Evolutionary conservation across 2,797 vertebrate genomes (phyloP), one percentile per base, ranked within the genome.

Genomic region (Parotocinclus haroldoi): DNA sequence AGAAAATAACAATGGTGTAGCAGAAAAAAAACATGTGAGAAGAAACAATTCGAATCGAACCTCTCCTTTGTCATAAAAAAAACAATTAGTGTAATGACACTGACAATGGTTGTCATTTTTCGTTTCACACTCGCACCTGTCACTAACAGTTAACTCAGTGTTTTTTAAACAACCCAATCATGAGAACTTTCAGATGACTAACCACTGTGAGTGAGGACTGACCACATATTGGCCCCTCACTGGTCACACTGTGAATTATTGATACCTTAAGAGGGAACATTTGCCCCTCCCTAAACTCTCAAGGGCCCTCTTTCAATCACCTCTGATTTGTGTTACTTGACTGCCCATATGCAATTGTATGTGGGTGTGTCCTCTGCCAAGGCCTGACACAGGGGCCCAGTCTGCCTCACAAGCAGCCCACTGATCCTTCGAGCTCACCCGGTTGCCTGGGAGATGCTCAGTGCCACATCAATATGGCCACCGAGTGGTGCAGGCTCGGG

Each of bases 281-380:
- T 82, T 81, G 61, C 72, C 79, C 73, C 76, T 79, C 72, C 72
- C 77, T 53, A 61, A 72, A 80, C 76, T 88, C 87, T 86, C 87
- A 60, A 73, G 83, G 85, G 88, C 51, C 48, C 81, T 80, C 77
- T 78, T 84, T 78, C 84, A 84, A 89, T 91, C 88, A 89, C 72
- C 80, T 88, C 83, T 79, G 58, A 90, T 91, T 90, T 89, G 83
- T 86, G 79, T 84, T 88, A 88, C 87, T 89, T 89, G 83, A 89
- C 84, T 87, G 87, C 79, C 78, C 81, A 76, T 73, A 73, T 73
- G 71, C 69, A 68, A 78, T 75, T 76, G 75, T 77, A 60, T 56
- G 66, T 82, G 80, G 76, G 67, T 59, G 67, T 40, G 48, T 49
- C 53, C 68, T 75, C 71, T 54, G 72, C 73, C 61, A 69, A 69